Evolutionary conservation across 2,797 vertebrate genomes (phyloP), one percentile per base, ranked within the genome.

Genomic region (Acridotheres tristis): DNA sequence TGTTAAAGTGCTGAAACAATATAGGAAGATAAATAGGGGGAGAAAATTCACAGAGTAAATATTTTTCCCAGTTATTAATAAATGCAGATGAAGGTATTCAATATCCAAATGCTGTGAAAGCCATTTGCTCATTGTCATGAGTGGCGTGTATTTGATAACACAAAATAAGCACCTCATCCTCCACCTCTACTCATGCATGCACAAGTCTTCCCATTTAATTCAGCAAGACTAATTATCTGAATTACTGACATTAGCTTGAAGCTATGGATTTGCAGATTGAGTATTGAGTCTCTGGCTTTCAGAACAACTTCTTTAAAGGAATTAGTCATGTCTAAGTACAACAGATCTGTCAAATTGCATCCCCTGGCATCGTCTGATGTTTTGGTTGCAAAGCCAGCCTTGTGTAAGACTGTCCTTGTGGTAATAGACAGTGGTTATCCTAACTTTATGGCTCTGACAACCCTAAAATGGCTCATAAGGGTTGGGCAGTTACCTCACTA

Each of bases 181-280:
- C 45, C 25, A 71, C 82, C 0, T 0, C 89, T 94, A 80, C 81
- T 96, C 91, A 91, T 72, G 87, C 61, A 0, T 93, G 82, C 50
- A 88, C 87, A 72, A 55, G 92, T 89, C 79, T 87, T 91, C 82
- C 73, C 43, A 62, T 94, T 94, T 95, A 94, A 96, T 96, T 96
- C 89, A 94, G 85, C 79, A 94, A 91, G 89, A 94, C 76, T 95
- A 96, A 96, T 96, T 95, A 91, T 78, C 76, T 94, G 89, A 91
- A 94, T 96, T 94, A 95, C 69, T 88, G 69, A 85, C 88, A 95
- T 81, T 96, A 88, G 79, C 94, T 93, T 72, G 76, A 91, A 95
- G 85, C 82, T 88, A 94, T 14, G 1, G 89, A 69, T 91, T 95
- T 90, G 30, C 54, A 85, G 79, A 89, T 48, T 78, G 93, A 77